Conservation (phyloP, 2,113 vertebrate species). For the Phalacrocorax aristotelis region DNA sequence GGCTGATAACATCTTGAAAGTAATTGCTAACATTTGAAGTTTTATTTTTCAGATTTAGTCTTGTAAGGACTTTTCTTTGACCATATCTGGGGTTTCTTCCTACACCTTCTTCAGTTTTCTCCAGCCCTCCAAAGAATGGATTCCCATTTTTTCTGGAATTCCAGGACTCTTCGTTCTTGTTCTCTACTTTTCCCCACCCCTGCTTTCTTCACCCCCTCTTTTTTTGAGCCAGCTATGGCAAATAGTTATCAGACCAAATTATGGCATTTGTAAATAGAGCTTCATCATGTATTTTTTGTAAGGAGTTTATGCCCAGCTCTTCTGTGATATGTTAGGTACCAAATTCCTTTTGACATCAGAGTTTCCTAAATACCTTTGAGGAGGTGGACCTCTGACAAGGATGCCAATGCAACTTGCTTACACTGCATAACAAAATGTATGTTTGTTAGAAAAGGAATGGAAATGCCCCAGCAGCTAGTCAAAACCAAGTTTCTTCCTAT, state of each 20-base stretch:
- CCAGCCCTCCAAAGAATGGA: not conserved
- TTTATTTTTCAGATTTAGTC: not conserved
- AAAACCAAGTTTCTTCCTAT: not conserved
- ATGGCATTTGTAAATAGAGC: not conserved
- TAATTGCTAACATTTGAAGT: not conserved
- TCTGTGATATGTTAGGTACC: not conserved
- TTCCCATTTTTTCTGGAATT: not conserved
- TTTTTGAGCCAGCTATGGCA: not conserved
- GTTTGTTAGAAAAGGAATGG: not conserved
- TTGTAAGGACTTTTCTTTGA: not conserved
- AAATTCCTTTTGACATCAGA: not conserved
- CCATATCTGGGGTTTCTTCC: not conserved
- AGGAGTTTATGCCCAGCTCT: not conserved
- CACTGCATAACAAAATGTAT: not conserved
- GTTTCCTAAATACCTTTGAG: not conserved
- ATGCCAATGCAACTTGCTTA: not conserved
- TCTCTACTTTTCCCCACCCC: not conserved
- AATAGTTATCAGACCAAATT: not conserved
- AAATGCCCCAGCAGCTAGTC: not conserved
- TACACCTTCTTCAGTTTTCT: not conserved
- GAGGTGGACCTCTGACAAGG: not conserved
- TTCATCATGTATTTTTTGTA: not conserved
- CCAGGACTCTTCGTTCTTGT: not conserved
- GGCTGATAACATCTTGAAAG: conserved; percentile 39
- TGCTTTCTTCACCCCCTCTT: rapidly evolving